Evolutionary conservation across 2,797 vertebrate genomes (phyloP).

Genomic region (Antennarius maculatus): DNA sequence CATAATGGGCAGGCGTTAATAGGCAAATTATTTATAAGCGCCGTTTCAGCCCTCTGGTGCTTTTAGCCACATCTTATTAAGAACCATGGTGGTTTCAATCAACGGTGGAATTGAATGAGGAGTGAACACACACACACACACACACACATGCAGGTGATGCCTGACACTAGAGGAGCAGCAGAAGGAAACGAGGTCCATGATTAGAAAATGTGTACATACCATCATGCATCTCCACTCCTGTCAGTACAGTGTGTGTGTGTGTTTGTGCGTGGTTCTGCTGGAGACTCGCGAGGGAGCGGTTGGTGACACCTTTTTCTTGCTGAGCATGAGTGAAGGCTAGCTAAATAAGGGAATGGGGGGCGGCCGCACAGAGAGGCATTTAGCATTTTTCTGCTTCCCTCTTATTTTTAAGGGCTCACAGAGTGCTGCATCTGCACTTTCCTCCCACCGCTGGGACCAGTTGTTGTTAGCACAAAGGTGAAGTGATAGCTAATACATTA

Average conservation of each 20-base stretch:
- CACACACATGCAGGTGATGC: conserved; percentile 21
- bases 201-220: conserved; percentile 54
- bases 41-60: conserved; percentile 58
- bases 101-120: conserved; percentile 41
- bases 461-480: conserved; percentile 68
- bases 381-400: conserved; percentile 56
- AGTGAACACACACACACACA: conserved; percentile 24
- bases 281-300: conserved; percentile 52
- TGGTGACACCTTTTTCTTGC: conserved; percentile 62
- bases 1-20: conserved; percentile 55
- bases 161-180: conserved; percentile 18
- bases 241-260: conserved; percentile 10
- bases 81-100: conserved; percentile 58
- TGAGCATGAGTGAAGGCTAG: conserved; percentile 62
- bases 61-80: conserved; percentile 63
- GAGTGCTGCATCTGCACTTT: conserved; percentile 65
- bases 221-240: conserved; percentile 13
- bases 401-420: conserved; percentile 61
- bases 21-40: conserved; percentile 65
- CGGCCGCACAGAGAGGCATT: conserved; percentile 49
- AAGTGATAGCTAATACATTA: conserved; percentile 74
- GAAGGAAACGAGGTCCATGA: conserved; percentile 47
- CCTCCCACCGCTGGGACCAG: conserved; percentile 58
- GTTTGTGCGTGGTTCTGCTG: conserved; percentile 4
- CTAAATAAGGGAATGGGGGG: conserved; percentile 58